Conservation (phyloP, 2,888 invertebrate species). For the Hirtodrosophila alboralis region DNA sequence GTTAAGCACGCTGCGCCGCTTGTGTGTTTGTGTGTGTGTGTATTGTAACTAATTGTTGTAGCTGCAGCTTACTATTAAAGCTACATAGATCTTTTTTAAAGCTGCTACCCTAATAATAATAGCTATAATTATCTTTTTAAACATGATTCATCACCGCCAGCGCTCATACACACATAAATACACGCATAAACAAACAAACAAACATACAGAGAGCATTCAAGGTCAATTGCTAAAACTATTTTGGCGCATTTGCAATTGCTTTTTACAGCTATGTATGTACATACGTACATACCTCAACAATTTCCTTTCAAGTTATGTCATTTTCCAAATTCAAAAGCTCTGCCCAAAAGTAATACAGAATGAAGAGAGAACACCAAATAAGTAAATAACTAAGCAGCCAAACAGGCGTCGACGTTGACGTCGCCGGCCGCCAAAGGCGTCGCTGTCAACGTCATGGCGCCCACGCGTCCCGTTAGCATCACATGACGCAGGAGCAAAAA, state of each 20-base stretch:
- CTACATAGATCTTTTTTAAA: too few relatives aligned
- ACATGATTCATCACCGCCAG: conserved; percentile 34
- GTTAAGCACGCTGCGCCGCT: conserved; percentile 32
- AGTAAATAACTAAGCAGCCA: conserved; percentile 33
- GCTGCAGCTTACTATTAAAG: conserved; percentile 13
- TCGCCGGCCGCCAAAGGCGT: conserved; percentile 22
- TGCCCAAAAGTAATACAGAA: conserved; percentile 1
- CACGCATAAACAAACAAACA: conserved; percentile 6
- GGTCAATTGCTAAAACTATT: conserved; percentile 41
- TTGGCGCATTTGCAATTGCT: conserved; percentile 30
- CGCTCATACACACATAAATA: not conserved
- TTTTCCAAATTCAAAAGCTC: too few relatives aligned
- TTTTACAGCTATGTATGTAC: too few relatives aligned
- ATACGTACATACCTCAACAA: not conserved
- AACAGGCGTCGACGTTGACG: conserved; percentile 30
- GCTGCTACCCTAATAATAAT: conserved; percentile 7
- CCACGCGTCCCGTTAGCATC: conserved; percentile 56
- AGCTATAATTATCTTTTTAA: conserved; percentile 1
- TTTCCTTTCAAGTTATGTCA: conserved; percentile 36
- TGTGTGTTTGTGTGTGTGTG: not conserved
- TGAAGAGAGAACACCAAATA: conserved; percentile 18
- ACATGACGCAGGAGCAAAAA: conserved; percentile 66
- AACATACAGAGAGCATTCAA: conserved; percentile 41
- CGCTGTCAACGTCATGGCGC: conserved; percentile 70
- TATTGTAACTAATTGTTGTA: conserved; percentile 14